Base-by-base conservation (phyloP, 1,140 invertebrate species). In the Arctopsyche grandis region DNA sequence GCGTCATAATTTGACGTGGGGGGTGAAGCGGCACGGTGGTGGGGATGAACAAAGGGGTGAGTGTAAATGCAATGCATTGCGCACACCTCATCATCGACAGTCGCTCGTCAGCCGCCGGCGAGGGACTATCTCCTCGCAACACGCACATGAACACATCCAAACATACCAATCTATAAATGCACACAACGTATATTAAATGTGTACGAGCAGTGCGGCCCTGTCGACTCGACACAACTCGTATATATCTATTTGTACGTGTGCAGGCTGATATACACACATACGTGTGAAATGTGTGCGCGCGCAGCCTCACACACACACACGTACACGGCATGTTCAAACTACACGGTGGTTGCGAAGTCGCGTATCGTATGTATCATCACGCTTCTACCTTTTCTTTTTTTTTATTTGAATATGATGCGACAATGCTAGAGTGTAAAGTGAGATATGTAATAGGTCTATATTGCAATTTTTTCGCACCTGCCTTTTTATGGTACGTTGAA, bases 21-120 rank as follows among this genome's bases (percentile, higher is more conserved):
- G 4, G 48, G 16, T 12, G 16, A 10, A 52, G 29, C 3, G 29
- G 29, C 69, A 29, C 46, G 48, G 80, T 46, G 5, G 44, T 7
- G 12, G 48, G 48, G 10, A 52, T 1, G 16, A 10, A 52, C 3
- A 52, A 52, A 52, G 3, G 48, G 3, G 48, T 52, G 10, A 4
- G 10, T 52, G 10, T 52, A 52, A 38, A 7, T 38, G 29, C 29
- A 38, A 69, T 82, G 79, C 78, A 82, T 77, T 77, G 60, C 66
- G 78, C 76, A 69, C 81, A 69, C 81, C 56, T 82, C 79, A 78
- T 82, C 78, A 63, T 77, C 76, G 81, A 77, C 78, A 82, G 79
- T 80, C 81, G 79, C 76, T 63, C 79, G 78, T 69, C 81, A 63
- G 73, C 75, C 69, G 81, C 73, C 81, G 81, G 75, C 71, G 56